Evolutionary conservation across 1,140 invertebrate species (phyloP).

Genomic region (Adelges cooleyi): DNA sequence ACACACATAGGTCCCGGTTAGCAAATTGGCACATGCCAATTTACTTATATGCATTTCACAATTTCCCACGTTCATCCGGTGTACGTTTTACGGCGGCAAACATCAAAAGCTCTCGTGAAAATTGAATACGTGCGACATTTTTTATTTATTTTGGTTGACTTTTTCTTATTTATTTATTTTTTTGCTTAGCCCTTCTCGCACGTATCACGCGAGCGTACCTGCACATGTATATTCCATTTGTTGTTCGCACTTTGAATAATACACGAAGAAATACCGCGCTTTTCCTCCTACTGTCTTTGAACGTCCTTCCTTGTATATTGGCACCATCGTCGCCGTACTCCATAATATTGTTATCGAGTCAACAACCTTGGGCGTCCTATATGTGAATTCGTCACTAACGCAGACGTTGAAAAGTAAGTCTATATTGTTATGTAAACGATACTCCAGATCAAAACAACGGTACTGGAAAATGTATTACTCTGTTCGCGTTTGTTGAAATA

Average conservation of each 20-base stretch:
- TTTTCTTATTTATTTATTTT: neutral
- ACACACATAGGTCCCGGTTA: too few species aligned
- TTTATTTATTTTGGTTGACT: slow-evolving; percentile 7
- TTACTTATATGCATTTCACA: too few species aligned
- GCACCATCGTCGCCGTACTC: neutral
- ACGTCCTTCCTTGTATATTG: slow-evolving; percentile 4
- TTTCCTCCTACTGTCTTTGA: slow-evolving; percentile 11
- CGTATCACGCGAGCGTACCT: neutral
- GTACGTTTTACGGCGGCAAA: slow-evolving; percentile 14
- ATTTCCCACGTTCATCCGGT: neutral
- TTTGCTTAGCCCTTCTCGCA: neutral
- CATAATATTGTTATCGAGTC: too few species aligned
- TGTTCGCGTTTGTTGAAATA: too few species aligned
- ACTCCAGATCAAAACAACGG: too few species aligned
- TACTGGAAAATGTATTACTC: too few species aligned
- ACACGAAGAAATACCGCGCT: neutral
- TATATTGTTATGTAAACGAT: too few species aligned
- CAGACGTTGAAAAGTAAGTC: too few species aligned
- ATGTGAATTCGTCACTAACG: too few species aligned
- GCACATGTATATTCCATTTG: neutral
- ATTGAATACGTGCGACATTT: slow-evolving; percentile 22
- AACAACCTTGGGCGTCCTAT: too few species aligned
- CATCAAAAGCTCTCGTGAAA: slow-evolving; percentile 21
- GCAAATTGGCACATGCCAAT: too few species aligned
- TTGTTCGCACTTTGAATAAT: slow-evolving; percentile 18